Percentiles rank a stretch among this genome's conserved stretches.
Conservation (phyloP, 1,140 invertebrate genomes). For the Cotesia glomerata region DNA sequence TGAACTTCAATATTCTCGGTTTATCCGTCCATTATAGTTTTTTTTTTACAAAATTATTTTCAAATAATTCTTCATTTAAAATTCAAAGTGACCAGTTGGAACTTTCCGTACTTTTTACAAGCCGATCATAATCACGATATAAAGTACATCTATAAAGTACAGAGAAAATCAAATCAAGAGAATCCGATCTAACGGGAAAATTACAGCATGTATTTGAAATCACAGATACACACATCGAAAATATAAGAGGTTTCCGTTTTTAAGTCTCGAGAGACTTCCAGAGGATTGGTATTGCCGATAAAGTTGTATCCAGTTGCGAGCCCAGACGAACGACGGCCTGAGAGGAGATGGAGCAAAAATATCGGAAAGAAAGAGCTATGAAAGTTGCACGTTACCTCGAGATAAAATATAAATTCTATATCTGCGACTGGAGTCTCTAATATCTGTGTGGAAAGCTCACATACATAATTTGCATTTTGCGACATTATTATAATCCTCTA, state of each 20-base stretch:
- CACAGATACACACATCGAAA: background rate
- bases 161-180: too few relatives aligned
- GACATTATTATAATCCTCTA: too few relatives aligned
- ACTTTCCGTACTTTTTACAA: too few relatives aligned
- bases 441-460: background rate
- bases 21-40: too few relatives aligned
- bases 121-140: too few relatives aligned
- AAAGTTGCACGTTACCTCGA: background rate
- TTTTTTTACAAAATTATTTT: too few relatives aligned
- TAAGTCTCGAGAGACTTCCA: background rate
- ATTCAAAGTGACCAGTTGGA: too few relatives aligned
- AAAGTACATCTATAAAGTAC: too few relatives aligned
- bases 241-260: background rate
- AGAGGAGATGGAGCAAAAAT: too few relatives aligned
- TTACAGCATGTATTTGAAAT: background rate
- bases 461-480: background rate
- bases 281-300: background rate
- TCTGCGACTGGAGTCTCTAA: background rate
- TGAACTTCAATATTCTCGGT: too few relatives aligned
- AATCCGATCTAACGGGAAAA: background rate
- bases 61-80: too few relatives aligned
- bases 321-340: background rate
- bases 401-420: background rate
- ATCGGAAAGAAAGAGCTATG: background rate
- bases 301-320: background rate